Conservation (phyloP, 2,888 invertebrate species). For the Sabellastarte sp. region DNA sequence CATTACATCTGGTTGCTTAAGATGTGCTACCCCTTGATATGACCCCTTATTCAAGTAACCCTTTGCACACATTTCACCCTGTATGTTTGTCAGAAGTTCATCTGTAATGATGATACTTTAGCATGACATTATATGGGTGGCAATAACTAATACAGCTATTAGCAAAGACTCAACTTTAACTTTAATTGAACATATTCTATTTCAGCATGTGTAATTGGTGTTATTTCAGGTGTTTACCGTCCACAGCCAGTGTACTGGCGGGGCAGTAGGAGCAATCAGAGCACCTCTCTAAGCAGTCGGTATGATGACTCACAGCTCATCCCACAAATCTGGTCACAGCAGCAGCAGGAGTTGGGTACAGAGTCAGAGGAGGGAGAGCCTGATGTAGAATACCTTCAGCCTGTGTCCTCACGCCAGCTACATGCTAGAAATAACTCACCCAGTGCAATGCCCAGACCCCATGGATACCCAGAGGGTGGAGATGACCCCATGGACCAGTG, state of each 20-base stretch:
- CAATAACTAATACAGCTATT: too few species aligned
- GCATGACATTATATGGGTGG: too few species aligned
- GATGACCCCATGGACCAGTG: neutral
- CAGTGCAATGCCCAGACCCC: neutral
- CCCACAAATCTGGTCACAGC: slow-evolving; percentile 12
- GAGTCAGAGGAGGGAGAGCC: slow-evolving; percentile 29
- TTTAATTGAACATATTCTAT: too few species aligned
- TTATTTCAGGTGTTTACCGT: slow-evolving; percentile 19
- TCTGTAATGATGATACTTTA: too few species aligned
- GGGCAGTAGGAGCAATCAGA: slow-evolving; percentile 24
- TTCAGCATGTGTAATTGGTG: too few species aligned
- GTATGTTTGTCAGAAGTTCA: too few species aligned
- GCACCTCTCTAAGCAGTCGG: slow-evolving; percentile 15
- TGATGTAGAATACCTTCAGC: slow-evolving; percentile 8
- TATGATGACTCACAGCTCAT: slow-evolving; percentile 29
- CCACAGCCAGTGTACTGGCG: slow-evolving; percentile 17
- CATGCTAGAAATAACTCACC: neutral
- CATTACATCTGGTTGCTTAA: too few species aligned
- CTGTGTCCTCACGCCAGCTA: neutral
- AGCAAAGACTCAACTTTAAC: too few species aligned
- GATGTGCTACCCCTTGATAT: too few species aligned
- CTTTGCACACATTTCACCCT: too few species aligned
- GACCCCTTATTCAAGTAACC: too few species aligned
- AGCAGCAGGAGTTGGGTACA: slow-evolving; percentile 8
- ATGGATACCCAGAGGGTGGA: neutral